Base-by-base conservation (phyloP, 35 echinoderm and acorn worm species). In the Acanthaster planci region DNA sequence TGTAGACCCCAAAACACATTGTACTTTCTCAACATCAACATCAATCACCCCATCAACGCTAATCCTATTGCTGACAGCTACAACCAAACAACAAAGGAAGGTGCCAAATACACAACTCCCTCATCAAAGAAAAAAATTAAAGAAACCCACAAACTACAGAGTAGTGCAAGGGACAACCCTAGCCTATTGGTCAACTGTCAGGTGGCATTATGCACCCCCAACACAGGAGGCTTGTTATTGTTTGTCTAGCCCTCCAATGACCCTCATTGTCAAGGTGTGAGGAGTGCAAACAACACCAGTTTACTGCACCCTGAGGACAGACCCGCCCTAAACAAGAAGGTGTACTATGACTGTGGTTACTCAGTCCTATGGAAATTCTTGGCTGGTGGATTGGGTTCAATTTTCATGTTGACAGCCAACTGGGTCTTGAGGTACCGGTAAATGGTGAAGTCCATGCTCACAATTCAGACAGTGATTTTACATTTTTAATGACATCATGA, bases 201-300 rank as follows among this genome's bases (percentile, higher is more conserved):
- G 64, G 23, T 29, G 2, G 29, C 34, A 72, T 72, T 72, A 72
- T n/a, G n/a, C n/a, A n/a, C 22, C 64, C 64, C 64, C 34, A 34
- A 14, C 64, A 72, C 64, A 72, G 64, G 64, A 26, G 64, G 64
- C 21, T 72, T 72, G 64, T 72, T 26, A 34, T 72, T 72, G 64
- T 72, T 72, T 72, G 64, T 72, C 64, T 72, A 72, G 64, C 64
- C 64, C 64, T 72, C 26, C 2, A 26, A 26, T 30, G 64, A 72
- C 64, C 64, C 64, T 29, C 64, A 72, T 72, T 72, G 64, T 72
- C 64, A 72, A 72, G 64, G 64, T 35, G 64, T 72, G 34, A 72
- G 30, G 64, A 72, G 64, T 26, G 64, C 23, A 72, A 72, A 72
- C 64, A 72, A 8, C 26, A 31, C 2, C 64, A 7, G 34, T 72